Percentiles rank a stretch among this genome's conserved stretches.
Evolutionary conservation across 2,888 invertebrate genomes (phyloP).

Genomic region (Allophyes oxyacanthae): DNA sequence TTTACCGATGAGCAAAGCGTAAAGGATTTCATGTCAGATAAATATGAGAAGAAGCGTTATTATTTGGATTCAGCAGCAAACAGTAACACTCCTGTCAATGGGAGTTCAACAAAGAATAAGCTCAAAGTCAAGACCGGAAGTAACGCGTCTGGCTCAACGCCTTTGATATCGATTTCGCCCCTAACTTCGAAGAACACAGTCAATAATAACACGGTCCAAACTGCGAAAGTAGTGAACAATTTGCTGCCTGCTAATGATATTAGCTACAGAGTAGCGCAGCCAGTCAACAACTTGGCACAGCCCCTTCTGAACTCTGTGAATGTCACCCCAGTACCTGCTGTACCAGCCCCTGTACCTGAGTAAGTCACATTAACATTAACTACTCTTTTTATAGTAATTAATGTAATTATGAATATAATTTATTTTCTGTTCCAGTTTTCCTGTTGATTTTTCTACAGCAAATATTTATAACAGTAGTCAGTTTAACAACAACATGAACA

Average conservation of each 20-base stretch:
- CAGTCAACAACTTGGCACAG: conserved; percentile 73
- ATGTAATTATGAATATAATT: conserved; percentile 4
- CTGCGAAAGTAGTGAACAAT: conserved; percentile 75
- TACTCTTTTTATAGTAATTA: background rate
- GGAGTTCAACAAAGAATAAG: conserved; percentile 74
- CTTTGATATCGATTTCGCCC: conserved; percentile 81
- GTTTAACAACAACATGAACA: conserved; percentile 77
- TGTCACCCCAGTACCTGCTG: conserved; percentile 54
- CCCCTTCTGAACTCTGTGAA: conserved; percentile 66
- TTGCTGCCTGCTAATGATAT: conserved; percentile 67
- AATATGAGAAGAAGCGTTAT: conserved; percentile 97
- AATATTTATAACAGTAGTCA: conserved; percentile 92
- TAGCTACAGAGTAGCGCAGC: conserved; percentile 77
- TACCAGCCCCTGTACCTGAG: conserved; percentile 79
- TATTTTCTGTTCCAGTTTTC: conserved; percentile 85
- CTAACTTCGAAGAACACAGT: conserved; percentile 67
- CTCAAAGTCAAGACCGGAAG: conserved; percentile 74
- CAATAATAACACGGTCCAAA: conserved; percentile 73
- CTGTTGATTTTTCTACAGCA: conserved; percentile 92
- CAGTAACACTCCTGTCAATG: conserved; percentile 71
- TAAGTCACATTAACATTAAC: conserved; percentile 61
- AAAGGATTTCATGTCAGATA: conserved; percentile 97
- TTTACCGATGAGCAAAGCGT: conserved; percentile 96
- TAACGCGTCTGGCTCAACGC: conserved; percentile 65
- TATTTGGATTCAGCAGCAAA: conserved; percentile 76